Base-by-base conservation (phyloP, 2,888 invertebrate genomes). In the Drosophila limbata region DNA sequence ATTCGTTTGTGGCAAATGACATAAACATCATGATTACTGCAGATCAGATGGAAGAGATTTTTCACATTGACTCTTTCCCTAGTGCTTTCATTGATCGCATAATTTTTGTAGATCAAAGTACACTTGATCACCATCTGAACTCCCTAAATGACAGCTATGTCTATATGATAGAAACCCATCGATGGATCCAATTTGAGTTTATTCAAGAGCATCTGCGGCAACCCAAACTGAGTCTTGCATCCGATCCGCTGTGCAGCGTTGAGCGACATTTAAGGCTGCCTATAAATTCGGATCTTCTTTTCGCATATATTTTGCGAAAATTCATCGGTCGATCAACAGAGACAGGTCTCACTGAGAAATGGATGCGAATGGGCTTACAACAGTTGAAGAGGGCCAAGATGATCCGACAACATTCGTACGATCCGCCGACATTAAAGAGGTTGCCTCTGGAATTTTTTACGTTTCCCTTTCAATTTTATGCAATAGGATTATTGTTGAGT, bases 161-260 rank as follows among this genome's bases (percentile, higher is more conserved):
- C 15, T 60, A 60, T n/a, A n/a, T 60, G 2, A 25, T 60, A 4
- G 40, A 21, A 4, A 6, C 15, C 3, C 19, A 50, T 2, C n/a
- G 31, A 31, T 60, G 40, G 50, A 1, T 4, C 0, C 50, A 31
- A 13, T 31, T 21, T 11, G 21, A 42, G 1, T 60, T 50, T 15
- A 50, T 60, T 11, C 79, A 79, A 28, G n/a, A 28, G 3, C 67
- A 61, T 5, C 31, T 76, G 3, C 1, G 1, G 0, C 10, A 55
- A 1, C 74, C 63, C 0, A 76, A 65, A 25, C 28, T 76, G 9
- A 40, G n/a, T 11, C 13, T 69, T 6, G 64, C 33, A 0, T 15
- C 69, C 0, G 21, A 44, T 0, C 5, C 13, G 0, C 13, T 76
- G 2, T 76, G 79, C n/a, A 40, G 56, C 4, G 21, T 8, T 6